Evolutionary conservation across 2,113 vertebrate genomes (phyloP).

Genomic region (Mirounga angustirostris): DNA sequence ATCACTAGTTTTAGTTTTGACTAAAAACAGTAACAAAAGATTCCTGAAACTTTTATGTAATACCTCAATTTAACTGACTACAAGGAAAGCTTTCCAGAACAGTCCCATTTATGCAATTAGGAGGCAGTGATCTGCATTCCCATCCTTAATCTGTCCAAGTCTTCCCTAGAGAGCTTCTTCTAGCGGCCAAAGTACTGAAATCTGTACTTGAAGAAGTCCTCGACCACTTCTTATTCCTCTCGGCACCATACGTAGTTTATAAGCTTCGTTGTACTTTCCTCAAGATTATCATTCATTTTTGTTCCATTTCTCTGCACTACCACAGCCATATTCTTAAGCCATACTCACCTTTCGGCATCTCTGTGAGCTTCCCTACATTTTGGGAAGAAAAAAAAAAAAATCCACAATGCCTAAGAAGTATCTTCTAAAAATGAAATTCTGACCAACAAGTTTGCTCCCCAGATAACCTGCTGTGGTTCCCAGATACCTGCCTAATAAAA

Average conservation of each 20-base stretch:
- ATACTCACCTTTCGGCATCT: background rate
- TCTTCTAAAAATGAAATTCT: constrained; percentile 7
- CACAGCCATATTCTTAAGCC: background rate
- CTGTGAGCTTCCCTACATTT: background rate
- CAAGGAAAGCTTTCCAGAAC: background rate
- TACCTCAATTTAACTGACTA: background rate
- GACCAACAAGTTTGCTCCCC: background rate
- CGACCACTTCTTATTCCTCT: background rate
- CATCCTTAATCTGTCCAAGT: too few species aligned
- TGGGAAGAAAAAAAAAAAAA: background rate
- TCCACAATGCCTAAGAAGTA: background rate
- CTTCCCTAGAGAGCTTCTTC: background rate
- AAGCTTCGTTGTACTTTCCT: background rate
- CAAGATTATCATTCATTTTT: background rate
- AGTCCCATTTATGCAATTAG: background rate
- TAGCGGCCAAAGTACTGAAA: background rate
- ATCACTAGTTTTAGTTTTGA: background rate
- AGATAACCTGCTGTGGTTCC: background rate
- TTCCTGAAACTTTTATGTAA: background rate
- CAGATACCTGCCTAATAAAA: background rate
- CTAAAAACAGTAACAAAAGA: background rate
- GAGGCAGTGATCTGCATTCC: background rate
- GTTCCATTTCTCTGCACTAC: background rate
- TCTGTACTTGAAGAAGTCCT: background rate
- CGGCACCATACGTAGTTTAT: background rate